Conservation (phyloP, 2,888 invertebrate species). For the Spisula subtruncata region DNA sequence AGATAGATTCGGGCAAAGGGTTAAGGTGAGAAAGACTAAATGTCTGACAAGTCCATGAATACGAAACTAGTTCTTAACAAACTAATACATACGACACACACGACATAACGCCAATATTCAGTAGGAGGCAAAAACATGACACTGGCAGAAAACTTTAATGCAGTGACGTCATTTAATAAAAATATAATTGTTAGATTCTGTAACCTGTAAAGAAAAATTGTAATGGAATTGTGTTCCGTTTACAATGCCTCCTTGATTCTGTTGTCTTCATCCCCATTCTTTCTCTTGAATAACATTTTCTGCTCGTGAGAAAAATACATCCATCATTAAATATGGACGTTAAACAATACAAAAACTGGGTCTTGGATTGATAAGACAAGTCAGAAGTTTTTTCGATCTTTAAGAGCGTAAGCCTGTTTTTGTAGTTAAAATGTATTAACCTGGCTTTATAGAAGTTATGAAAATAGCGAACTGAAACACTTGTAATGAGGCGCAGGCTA, state of each 20-base stretch:
- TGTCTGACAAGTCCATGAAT: too few species aligned
- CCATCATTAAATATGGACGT: not conserved
- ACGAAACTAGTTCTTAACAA: too few species aligned
- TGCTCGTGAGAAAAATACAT: slow-evolving; percentile 17
- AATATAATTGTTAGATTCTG: too few species aligned
- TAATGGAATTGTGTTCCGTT: not conserved
- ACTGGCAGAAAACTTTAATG: too few species aligned
- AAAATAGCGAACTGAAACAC: slow-evolving; percentile 6
- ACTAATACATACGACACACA: too few species aligned
- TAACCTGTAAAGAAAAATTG: not conserved
- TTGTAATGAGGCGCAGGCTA: slow-evolving; percentile 11
- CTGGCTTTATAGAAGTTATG: slow-evolving; percentile 9
- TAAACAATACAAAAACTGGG: slow-evolving; percentile 10
- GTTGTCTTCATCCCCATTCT: not conserved
- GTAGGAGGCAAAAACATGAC: too few species aligned
- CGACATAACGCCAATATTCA: too few species aligned
- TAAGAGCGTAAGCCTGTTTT: not conserved
- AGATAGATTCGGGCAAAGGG: too few species aligned
- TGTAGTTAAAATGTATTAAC: not conserved
- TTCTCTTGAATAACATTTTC: slow-evolving; percentile 28
- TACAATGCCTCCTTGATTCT: not conserved
- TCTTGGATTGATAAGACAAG: slow-evolving; percentile 10
- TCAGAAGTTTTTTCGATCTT: slow-evolving; percentile 33
- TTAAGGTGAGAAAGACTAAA: too few species aligned
- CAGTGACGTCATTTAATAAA: too few species aligned